Evolutionary conservation across 2,888 invertebrate genomes (phyloP).

Genomic region (Diaphora mendica): DNA sequence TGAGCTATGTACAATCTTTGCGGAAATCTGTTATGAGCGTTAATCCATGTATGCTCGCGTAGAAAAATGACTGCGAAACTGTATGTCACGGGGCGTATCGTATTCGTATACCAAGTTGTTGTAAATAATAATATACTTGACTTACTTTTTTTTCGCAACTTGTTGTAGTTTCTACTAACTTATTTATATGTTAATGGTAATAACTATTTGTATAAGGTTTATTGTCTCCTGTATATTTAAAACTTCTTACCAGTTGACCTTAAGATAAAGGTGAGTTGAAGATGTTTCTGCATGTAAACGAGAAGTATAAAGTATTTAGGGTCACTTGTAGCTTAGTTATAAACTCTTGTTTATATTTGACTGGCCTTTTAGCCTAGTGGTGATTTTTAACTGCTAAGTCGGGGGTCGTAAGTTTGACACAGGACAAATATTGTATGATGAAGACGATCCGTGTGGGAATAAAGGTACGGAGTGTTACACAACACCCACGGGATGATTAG

Average conservation of each 20-base stretch:
- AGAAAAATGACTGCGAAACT: constrained; percentile 69
- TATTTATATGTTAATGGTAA: background rate
- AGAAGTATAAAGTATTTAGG: constrained; percentile 6
- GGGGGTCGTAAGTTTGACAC: background rate
- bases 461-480: no score
- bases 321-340: background rate
- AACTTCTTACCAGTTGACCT: constrained; percentile 46
- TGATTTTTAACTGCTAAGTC: background rate
- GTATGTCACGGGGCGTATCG: constrained; percentile 70
- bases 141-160: constrained; percentile 65
- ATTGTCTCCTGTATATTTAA: constrained; percentile 5
- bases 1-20: constrained; percentile 43
- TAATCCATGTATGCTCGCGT: constrained; percentile 48
- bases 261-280: constrained; percentile 49
- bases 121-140: constrained; percentile 57
- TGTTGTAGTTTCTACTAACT: constrained; percentile 33
- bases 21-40: constrained; percentile 28
- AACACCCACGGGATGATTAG: no score
- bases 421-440: no score
- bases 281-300: constrained; percentile 49
- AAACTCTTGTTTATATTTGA: background rate
- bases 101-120: constrained; percentile 60
- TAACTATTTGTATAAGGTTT: constrained; percentile 6
- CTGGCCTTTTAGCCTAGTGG: background rate
- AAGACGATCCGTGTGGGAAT: no score